Evolutionary conservation across 2,888 invertebrate genomes (phyloP).

Genomic region (Hemistola chrysoprasaria): DNA sequence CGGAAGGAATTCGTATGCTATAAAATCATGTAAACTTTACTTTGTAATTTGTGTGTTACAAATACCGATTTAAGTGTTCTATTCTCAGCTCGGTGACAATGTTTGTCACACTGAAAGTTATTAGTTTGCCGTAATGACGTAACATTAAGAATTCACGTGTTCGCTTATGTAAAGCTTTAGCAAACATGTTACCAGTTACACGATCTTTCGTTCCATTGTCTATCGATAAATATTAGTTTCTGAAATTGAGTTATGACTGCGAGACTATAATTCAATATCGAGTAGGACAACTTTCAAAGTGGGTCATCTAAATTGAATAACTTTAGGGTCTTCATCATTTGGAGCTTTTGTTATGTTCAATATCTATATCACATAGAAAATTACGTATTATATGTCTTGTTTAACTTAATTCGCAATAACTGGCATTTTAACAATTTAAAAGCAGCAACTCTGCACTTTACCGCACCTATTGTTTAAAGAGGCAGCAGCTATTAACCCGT

Average conservation of each 20-base stretch:
- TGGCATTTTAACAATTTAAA: constrained; percentile 34
- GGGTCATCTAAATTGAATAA: constrained; percentile 12
- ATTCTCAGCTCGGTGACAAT: constrained; percentile 23
- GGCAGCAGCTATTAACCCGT: constrained; percentile 34
- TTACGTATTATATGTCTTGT: too few relatives aligned
- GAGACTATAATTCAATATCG: constrained; percentile 5
- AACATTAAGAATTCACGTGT: constrained; percentile 32
- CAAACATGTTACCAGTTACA: too few relatives aligned
- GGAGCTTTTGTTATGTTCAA: neutral
- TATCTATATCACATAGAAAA: too few relatives aligned
- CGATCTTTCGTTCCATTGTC: too few relatives aligned
- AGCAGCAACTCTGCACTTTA: constrained; percentile 29
- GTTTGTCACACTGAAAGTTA: constrained; percentile 21
- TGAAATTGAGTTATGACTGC: constrained; percentile 6
- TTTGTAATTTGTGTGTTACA: neutral
- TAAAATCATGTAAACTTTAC: too few relatives aligned
- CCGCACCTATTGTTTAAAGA: constrained; percentile 40
- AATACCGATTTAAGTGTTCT: constrained; percentile 22
- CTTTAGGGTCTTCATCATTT: constrained; percentile 1
- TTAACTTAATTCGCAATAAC: constrained; percentile 21
- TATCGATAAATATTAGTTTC: too few relatives aligned
- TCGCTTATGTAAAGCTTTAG: neutral
- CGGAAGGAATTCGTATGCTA: too few relatives aligned
- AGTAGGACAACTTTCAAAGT: constrained; percentile 12
- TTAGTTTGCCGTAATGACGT: constrained; percentile 29